Conservation (phyloP, 92 coral and sea anemone genomes). For the Bergia sp. region DNA sequence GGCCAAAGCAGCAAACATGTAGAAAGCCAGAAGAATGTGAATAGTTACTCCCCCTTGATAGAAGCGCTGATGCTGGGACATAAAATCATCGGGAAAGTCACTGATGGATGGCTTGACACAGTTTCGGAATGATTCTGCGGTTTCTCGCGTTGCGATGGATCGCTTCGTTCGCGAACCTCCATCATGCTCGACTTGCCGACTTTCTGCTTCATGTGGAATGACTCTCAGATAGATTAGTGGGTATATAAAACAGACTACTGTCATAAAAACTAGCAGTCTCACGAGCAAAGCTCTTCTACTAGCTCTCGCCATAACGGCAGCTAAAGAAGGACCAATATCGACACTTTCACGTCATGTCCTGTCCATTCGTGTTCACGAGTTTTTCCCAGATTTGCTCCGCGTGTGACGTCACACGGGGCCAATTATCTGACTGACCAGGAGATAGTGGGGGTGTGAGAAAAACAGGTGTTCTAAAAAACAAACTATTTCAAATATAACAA, state of each 20-base stretch:
- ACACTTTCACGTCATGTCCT: background rate
- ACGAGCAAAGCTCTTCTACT: constrained; percentile 7
- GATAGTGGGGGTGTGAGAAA: constrained; percentile 32
- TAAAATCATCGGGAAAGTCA: constrained; percentile 76
- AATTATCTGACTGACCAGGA: background rate
- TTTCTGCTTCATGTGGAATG: constrained; percentile 25
- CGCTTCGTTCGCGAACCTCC: constrained; percentile 12
- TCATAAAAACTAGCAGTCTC: constrained; percentile 45
- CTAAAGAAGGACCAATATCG: background rate
- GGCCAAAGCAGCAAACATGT: constrained; percentile 76
- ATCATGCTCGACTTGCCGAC: background rate
- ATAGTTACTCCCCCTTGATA: constrained; percentile 61
- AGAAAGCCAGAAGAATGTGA: constrained; percentile 65
- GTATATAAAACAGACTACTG: constrained; percentile 62
- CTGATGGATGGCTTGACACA: constrained; percentile 84
- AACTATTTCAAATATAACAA: background rate
- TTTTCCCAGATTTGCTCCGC: background rate
- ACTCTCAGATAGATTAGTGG: constrained; percentile 61
- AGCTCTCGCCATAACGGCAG: constrained; percentile 2
- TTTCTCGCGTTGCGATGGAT: constrained; percentile 13
- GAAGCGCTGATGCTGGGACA: constrained; percentile 71
- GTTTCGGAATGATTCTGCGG: constrained; percentile 42
- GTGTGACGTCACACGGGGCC: constrained; percentile 29
- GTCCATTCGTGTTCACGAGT: background rate
- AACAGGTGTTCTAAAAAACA: background rate